These are phyloP conservation scores for Rotaria socialis DNA, from an alignment of 2,888 invertebrate genomes.

Conservation along the genomic window DNA sequence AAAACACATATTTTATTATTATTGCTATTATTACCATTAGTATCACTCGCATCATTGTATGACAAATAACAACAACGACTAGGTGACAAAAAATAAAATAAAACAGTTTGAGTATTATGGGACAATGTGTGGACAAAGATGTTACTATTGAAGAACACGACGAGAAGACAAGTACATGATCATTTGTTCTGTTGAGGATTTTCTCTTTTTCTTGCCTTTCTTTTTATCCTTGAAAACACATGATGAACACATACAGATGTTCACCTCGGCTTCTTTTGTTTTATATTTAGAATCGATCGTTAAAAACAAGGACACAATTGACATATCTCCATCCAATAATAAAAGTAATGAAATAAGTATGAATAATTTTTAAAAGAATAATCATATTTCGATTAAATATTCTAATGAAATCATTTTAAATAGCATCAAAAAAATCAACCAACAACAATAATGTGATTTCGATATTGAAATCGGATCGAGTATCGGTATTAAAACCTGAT, in stretches of 20 bases:
- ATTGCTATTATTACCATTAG: background rate
- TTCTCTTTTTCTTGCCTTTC: background rate
- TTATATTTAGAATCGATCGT: slow-evolving; percentile 16
- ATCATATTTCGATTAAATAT: background rate
- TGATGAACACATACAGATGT: background rate
- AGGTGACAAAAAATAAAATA: background rate
- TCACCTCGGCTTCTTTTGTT: background rate
- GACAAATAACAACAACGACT: background rate
- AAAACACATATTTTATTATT: background rate
- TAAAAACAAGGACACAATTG: background rate
- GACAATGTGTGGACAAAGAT: background rate
- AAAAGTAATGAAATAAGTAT: background rate
- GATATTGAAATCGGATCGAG: background rate
- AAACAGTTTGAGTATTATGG: slow-evolving; percentile 1
- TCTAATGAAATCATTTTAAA: background rate
- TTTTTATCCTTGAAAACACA: background rate
- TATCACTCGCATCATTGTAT: background rate
- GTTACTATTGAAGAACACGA: background rate
- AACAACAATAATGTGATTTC: background rate
- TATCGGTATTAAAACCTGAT: slow-evolving; percentile 5
- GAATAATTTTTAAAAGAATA: background rate
- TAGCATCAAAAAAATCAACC: background rate
- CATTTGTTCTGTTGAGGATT: background rate
- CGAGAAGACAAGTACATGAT: background rate
- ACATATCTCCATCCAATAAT: background rate